Evolutionary conservation across 2,113 vertebrate genomes (phyloP), one percentile per base, ranked within the genome.

Genomic region (Raja brachyura): DNA sequence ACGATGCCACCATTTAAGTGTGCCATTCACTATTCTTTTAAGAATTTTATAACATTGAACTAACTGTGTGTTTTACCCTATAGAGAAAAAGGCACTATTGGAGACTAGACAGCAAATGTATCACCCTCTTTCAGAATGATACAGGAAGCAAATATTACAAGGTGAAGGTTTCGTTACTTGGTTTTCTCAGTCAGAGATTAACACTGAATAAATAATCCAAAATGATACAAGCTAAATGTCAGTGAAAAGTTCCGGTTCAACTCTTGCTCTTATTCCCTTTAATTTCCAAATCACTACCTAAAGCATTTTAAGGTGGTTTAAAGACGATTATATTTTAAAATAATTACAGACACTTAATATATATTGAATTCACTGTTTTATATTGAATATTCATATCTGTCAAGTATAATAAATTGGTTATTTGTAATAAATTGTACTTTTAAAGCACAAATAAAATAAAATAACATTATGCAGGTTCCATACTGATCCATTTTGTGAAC

Each of bases 81-180:
- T 73, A 99, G 99, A 97, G 98, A 94, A 99, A 99, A 93, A 96
- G 98, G 59, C 99, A 99, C 94, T 99, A 99, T 94, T 99, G 99
- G 99, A 97, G 98, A 81, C 93, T 99, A 96, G 99, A 99, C 95
- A 99, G 98, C 96, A 99, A 99, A 95, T 98, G 97, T 93, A 98
- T 99, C 94, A 99, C 98, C 0, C 95, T 99, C 94, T 99, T 98
- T 95, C 98, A 99, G 94, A 99, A 97, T 94, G 98, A 99, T 94
- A 98, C 98, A 0, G 98, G 98, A 94, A 98, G 98, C 95, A 99
- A 99, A 96, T 99, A 99, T 95, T 99, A 99, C 93, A 99, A 98
- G 97, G 99, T 99, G 96, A 96, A 94, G 7, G 6, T 2, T 86
- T 39, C 75, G 28, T 54, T 28, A 92, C 68, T 73, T 88, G 83